Conservation (phyloP, 2,113 vertebrate genomes). For the Sinocyclocheilus rhinocerous region DNA sequence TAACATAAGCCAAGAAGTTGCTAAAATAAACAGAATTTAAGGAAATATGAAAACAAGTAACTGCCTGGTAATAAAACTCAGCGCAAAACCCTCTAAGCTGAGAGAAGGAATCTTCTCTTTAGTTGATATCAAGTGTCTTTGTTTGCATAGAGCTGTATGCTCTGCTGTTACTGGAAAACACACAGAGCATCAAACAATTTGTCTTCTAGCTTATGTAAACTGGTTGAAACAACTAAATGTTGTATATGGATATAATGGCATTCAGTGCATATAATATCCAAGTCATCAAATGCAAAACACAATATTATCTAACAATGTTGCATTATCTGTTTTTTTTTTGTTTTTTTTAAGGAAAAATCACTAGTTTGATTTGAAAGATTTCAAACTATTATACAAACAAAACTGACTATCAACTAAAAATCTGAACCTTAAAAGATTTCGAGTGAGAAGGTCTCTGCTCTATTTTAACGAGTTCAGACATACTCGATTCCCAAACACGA, state of each 20-base stretch:
- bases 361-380: neutral
- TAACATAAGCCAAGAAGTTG: neutral
- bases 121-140: constrained; percentile 16
- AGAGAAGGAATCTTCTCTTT: neutral
- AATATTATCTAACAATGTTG: neutral
- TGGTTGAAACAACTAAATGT: neutral
- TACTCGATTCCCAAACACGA: neutral
- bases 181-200: neutral
- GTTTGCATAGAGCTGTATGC: neutral
- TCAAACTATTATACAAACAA: neutral
- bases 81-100: neutral
- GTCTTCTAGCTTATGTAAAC: neutral
- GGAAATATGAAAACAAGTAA: neutral
- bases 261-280: neutral
- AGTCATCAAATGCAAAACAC: neutral
- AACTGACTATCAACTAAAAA: neutral
- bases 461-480: constrained; percentile 19
- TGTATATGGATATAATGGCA: neutral
- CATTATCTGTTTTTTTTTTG: neutral
- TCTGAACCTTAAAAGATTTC: neutral
- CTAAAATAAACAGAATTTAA: neutral
- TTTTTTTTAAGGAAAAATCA: too few species aligned
- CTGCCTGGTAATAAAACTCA: neutral
- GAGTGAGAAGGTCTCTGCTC: neutral
- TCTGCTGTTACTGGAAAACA: neutral